Base-by-base conservation (phyloP, 1,140 invertebrate species). In the Streblospio benedicti region DNA sequence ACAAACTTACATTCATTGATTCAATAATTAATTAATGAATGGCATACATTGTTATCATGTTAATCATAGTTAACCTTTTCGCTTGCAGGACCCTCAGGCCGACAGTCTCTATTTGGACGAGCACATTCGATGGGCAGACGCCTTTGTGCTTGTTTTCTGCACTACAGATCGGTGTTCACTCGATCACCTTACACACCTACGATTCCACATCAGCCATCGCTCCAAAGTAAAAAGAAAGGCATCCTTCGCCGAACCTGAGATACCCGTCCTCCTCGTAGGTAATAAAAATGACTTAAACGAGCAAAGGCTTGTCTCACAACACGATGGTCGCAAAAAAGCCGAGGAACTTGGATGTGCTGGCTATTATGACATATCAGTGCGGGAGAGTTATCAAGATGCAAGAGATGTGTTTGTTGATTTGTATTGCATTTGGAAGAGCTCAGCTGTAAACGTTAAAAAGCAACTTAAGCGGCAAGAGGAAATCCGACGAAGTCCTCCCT, bases 231-330 rank as follows among this genome's bases (percentile, higher is more conserved):
- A 85, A 66, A 81, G 85, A 56, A 81, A 85, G 63, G 76, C 86
- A 14, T 59, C 59, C 44, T 44, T 45, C 79, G 44, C 80, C 1
- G 79, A 77, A 2, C 74, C 74, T 41, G 83, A 87, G 65, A 82
- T 86, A 25, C 88, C 90, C 1, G 81, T 91, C 4, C 84, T 89
- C 23, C 73, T 90, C 52, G 87, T 91, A 12, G 92, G 86, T 18
- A 94, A 94, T 71, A 94, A 95, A 79, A 87, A 85, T 5, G 92
- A 95, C 70, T 89, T 95, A 85, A 87, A 93, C 31, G 90, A 93
- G 76, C 79, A 93, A 50, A 80, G 92, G 67, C 89, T 93, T 83
- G 90, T 95, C 55, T 88, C 85, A 67, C 82, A 83, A 5, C 88
- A 91, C 65, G 91, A 95, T 77, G 89, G 86, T 0, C 84, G 86